Evolutionary conservation across 1,140 invertebrate species (phyloP), one percentile per base, ranked within the genome.

Genomic region (Drosophila cardini): DNA sequence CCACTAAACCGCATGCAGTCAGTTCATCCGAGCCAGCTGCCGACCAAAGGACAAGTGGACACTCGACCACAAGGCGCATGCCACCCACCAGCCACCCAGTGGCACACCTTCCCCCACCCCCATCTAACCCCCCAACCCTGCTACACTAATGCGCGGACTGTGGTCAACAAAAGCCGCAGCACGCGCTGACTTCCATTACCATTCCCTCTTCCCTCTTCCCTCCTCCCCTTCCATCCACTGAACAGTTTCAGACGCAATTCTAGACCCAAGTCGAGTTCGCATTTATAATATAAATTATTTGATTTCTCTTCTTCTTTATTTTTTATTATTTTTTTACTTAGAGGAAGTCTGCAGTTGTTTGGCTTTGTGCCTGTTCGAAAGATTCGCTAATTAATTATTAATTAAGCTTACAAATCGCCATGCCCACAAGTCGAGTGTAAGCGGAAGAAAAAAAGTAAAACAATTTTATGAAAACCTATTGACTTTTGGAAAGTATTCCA

Each of bases 371-470:
- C 43, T 50, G 73, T 53, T 65, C 61, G 72, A 69, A 73, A 69
- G 81, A 76, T 78, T 76, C 70, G 76, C 84, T 87, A 87, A 87
- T 87, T 87, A 87, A 89, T 89, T 75, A 87, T 87, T 87, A 87
- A 87, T 87, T 89, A 87, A 80, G 84, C 79, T 84, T 69, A 77
- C 64, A 67, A 84, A 80, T 77, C 70, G 67, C 68, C 62, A 70
- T 73, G 61, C 50, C 57, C 72, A 53, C 67, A 42, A 32, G 15
- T 10, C 61, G 15, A 45, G 15, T 32, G 38, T 42, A 64, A 62
- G 42, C 18, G 16, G 15, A 21, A 26, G 15, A 21, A 67, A 87
- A 13, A 18, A 40, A 36, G n/a, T n/a, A 4, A 48, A 34, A 36
- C 36, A 45, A 56, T 42, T 43, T 63, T 50, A 62, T 52, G 57